phyloP scores from a whole-genome alignment of 1,140 invertebrate genomes.

The Apis laboriosa region DNA sequence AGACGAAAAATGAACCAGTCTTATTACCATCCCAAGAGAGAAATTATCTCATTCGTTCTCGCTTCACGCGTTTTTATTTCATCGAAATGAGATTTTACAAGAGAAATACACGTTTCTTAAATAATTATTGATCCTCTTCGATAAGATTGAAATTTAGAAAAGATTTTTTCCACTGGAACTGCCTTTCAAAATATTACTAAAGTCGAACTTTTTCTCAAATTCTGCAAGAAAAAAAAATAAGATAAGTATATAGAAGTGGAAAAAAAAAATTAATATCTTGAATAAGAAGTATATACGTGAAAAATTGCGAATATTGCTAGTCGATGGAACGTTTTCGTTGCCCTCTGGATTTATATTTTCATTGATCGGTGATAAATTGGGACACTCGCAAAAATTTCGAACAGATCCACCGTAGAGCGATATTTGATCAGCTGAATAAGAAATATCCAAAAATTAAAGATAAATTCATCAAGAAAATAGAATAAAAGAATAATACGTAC shows the following conservation, averaged over 20 bases:
- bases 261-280: neutral
- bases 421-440: constrained; percentile 7
- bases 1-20: neutral
- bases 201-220: constrained; percentile 2
- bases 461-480: neutral
- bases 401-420: neutral
- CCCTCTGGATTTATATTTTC: neutral
- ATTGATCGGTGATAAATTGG: neutral
- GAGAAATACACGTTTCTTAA: neutral
- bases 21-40: constrained; percentile 1
- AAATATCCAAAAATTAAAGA: neutral
- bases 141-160: neutral
- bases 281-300: neutral
- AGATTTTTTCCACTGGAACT: neutral
- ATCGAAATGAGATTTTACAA: neutral
- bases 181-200: constrained; percentile 6
- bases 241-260: neutral
- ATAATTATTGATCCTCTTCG: neutral
- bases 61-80: neutral
- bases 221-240: constrained; percentile 15
- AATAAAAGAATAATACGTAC: neutral
- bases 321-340: neutral
- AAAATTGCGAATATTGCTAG: neutral
- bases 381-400: neutral
- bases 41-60: neutral